Percentiles rank a stretch among this genome's conserved stretches.
phyloP scores from a whole-genome alignment of 2,113 vertebrate genomes.

The Ictalurus furcatus region DNA sequence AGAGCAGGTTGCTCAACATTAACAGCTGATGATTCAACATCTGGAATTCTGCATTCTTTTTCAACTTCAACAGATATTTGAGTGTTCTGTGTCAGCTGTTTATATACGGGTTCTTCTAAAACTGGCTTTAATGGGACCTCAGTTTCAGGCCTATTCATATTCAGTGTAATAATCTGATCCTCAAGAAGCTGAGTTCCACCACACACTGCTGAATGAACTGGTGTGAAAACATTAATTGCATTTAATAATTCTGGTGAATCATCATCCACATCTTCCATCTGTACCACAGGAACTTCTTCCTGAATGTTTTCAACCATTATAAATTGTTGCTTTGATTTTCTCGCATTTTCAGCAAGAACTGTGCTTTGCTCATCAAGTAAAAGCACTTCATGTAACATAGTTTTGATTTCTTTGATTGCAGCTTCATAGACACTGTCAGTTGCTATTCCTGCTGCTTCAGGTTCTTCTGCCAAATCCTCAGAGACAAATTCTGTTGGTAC shows the following conservation, averaged over 20 bases:
- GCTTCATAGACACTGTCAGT: slow-evolving; percentile 50
- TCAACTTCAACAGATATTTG: slow-evolving; percentile 38
- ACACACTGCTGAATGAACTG: slow-evolving; percentile 46
- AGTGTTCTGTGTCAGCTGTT: slow-evolving; percentile 32
- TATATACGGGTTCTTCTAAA: slow-evolving; percentile 43
- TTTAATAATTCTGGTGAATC: slow-evolving; percentile 47
- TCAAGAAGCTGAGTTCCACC: slow-evolving; percentile 36
- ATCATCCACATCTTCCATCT: slow-evolving; percentile 39
- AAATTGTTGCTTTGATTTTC: slow-evolving; percentile 26
- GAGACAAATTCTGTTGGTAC: slow-evolving; percentile 53
- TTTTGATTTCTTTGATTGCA: slow-evolving; percentile 24
- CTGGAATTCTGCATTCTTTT: slow-evolving; percentile 35
- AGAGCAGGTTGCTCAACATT: background rate
- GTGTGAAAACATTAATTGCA: slow-evolving; percentile 39
- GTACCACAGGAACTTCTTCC: slow-evolving; percentile 35
- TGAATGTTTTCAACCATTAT: slow-evolving; percentile 13
- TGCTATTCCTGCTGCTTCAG: slow-evolving; percentile 49
- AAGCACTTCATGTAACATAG: background rate
- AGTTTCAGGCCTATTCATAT: slow-evolving; percentile 28
- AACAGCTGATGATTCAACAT: slow-evolving; percentile 16
- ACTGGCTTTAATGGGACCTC: slow-evolving; percentile 24
- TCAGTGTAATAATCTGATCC: slow-evolving; percentile 39
- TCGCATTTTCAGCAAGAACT: slow-evolving; percentile 14
- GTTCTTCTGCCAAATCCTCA: slow-evolving; percentile 44
- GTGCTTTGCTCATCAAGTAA: background rate